phyloP scores from a whole-genome alignment of 2,888 invertebrate genomes.

The Odontomyia ornata region DNA sequence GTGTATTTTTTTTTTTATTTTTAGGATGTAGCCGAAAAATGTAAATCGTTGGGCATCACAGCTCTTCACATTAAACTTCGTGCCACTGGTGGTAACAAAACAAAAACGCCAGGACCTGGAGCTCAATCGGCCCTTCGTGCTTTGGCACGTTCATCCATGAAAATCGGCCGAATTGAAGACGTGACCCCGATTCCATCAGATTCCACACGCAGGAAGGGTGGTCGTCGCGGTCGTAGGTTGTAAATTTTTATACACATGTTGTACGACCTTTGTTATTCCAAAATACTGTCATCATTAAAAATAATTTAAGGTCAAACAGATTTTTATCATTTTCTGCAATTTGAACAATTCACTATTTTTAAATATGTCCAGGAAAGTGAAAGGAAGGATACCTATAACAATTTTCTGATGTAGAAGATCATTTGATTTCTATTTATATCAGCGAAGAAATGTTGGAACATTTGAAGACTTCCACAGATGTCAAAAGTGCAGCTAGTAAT shows the following conservation, averaged over 20 bases:
- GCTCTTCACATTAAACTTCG: constrained; percentile 98
- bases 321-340: too few relatives aligned
- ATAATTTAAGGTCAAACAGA: constrained; percentile 19
- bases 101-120: constrained; percentile 98
- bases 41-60: constrained; percentile 95
- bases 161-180: constrained; percentile 99
- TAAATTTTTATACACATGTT: constrained; percentile 66
- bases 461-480: too few relatives aligned
- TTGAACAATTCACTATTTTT: too few relatives aligned
- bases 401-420: too few relatives aligned
- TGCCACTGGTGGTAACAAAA: constrained; percentile 98
- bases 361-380: too few relatives aligned
- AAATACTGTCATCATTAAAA: constrained; percentile 31
- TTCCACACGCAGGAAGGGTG: constrained; percentile 99
- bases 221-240: constrained; percentile 98
- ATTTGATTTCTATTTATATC: too few relatives aligned
- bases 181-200: constrained; percentile 99
- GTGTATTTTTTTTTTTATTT: constrained; percentile 51
- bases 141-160: constrained; percentile 98
- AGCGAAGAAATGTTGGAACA: too few relatives aligned
- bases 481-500: too few relatives aligned
- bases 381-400: too few relatives aligned
- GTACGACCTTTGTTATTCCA: constrained; percentile 49
- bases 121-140: constrained; percentile 98
- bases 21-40: constrained; percentile 98